Evolutionary conservation across 1,140 invertebrate species (phyloP).

Genomic region (Papilio polyxenes): DNA sequence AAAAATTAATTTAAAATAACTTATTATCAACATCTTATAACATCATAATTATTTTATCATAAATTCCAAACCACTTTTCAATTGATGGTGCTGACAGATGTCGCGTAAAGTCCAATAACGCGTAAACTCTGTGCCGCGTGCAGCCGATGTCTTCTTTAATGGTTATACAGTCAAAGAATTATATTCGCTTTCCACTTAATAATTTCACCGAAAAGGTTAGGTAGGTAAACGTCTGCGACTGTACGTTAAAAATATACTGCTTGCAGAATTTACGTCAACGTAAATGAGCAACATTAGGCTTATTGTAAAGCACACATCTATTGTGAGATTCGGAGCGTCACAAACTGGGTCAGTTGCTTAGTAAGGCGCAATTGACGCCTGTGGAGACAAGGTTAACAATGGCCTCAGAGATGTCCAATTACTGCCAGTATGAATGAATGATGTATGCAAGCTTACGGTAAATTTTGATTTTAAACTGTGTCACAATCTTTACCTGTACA

Average conservation of each 20-base stretch:
- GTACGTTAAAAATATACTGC: constrained; percentile 43
- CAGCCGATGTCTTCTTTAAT: constrained; percentile 41
- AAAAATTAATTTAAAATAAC: background rate
- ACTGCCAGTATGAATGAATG: constrained; percentile 43
- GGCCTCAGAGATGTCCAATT: constrained; percentile 49
- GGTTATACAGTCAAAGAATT: constrained; percentile 10
- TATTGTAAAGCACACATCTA: constrained; percentile 60
- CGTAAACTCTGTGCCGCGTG: constrained; percentile 40
- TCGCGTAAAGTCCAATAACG: constrained; percentile 30
- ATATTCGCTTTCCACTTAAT: background rate
- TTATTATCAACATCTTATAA: constrained; percentile 3
- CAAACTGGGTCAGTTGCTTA: constrained; percentile 74
- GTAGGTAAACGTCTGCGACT: background rate
- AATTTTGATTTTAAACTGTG: constrained; percentile 35
- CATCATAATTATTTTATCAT: constrained; percentile 31
- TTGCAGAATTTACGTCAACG: constrained; percentile 16
- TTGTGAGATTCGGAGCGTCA: constrained; percentile 67
- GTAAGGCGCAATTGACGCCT: constrained; percentile 59
- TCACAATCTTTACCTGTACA: background rate
- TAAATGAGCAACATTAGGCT: constrained; percentile 49
- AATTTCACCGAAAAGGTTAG: background rate
- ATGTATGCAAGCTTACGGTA: constrained; percentile 37
- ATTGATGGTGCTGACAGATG: constrained; percentile 29
- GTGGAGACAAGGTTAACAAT: constrained; percentile 52
- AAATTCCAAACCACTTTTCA: constrained; percentile 28